phyloP scores from a whole-genome alignment of 2,113 vertebrate genomes.

The Chloropsis hardwickii region DNA sequence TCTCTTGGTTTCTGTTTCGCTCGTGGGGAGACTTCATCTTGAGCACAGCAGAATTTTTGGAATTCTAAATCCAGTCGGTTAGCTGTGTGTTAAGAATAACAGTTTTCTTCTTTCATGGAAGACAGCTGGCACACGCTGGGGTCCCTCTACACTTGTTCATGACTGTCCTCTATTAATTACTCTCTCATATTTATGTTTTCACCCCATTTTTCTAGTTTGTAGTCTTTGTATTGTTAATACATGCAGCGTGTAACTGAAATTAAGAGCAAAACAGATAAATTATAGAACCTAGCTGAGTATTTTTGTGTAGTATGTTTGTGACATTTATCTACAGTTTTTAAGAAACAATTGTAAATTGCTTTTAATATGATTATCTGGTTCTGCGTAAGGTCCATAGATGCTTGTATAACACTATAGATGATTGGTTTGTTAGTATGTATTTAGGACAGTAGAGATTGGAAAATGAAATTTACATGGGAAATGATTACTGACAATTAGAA shows the following conservation, averaged over 20 bases:
- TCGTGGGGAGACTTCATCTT: fast-evolving
- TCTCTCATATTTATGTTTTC: fast-evolving
- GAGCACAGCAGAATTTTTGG: no score
- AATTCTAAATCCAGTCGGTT: fast-evolving
- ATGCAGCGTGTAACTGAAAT: neutral
- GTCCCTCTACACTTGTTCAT: fast-evolving
- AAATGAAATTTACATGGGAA: neutral
- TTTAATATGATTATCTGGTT: neutral
- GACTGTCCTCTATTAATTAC: fast-evolving
- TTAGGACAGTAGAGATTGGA: neutral
- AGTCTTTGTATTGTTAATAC: neutral
- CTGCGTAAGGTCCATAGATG: neutral
- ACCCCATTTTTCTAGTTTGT: neutral
- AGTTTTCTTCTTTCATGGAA: neutral
- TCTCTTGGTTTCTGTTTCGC: neutral
- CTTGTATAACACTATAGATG: fast-evolving
- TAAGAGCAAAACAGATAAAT: neutral
- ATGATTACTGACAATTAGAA: neutral
- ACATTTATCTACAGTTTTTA: neutral
- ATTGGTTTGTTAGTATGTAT: neutral
- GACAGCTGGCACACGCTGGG: fast-evolving
- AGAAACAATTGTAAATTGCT: neutral
- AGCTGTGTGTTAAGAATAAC: no score
- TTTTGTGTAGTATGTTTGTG: neutral
- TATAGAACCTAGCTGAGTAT: fast-evolving